phyloP scores from a whole-genome alignment of 2,113 vertebrate species.

The Eulacestoma nigropectus region DNA sequence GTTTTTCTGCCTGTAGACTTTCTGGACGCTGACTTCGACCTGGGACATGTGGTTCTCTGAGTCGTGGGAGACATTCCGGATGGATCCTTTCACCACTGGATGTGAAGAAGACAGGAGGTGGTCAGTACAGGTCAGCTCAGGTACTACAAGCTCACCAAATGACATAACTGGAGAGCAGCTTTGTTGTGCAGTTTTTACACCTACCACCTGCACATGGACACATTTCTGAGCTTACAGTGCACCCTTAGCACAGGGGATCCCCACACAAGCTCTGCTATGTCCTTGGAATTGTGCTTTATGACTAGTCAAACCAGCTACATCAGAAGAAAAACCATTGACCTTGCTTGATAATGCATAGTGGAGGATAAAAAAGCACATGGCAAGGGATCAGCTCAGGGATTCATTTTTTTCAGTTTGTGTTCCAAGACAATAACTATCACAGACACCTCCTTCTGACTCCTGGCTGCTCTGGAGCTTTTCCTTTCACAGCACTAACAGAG shows the following conservation, averaged over 20 bases:
- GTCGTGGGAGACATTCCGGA: slow-evolving; percentile 70
- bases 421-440: neutral
- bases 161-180: neutral
- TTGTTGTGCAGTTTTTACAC: neutral
- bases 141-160: neutral
- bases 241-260: neutral
- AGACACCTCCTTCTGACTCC: neutral
- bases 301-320: neutral
- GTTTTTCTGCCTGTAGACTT: slow-evolving; percentile 76
- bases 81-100: slow-evolving; percentile 79
- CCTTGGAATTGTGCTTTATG: neutral
- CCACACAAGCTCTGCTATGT: neutral
- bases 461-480: neutral
- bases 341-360: neutral
- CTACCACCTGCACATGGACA: neutral
- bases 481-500: neutral
- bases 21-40: slow-evolving; percentile 62
- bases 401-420: neutral
- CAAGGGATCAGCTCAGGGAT: neutral
- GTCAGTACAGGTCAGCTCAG: neutral
- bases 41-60: slow-evolving; percentile 56
- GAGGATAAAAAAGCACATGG: neutral
- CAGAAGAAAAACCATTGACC: neutral
- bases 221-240: neutral
- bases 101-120: neutral